A percentile compares a stretch with the other conserved stretches of the same genome.
Evolutionary conservation across 2,113 vertebrate genomes (phyloP).

Genomic region (Tragelaphus buxtoni): DNA sequence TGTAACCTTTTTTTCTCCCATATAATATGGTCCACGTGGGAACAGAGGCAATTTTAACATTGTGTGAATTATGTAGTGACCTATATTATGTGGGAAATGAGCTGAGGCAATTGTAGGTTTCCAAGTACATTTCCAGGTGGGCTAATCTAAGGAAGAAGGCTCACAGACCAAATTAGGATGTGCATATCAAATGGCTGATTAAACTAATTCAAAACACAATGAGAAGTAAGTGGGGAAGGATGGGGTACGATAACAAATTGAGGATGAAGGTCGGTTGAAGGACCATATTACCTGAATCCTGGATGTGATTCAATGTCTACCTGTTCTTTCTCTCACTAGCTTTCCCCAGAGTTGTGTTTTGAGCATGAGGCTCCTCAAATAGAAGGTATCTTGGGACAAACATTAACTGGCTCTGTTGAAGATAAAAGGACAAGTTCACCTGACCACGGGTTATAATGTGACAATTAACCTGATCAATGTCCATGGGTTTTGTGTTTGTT

Average conservation of each 20-base stretch:
- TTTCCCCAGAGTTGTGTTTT: not conserved
- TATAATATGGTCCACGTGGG: not conserved
- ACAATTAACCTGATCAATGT: too few species aligned
- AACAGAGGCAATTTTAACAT: not conserved
- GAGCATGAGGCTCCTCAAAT: not conserved
- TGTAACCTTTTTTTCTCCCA: not conserved
- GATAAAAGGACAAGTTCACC: not conserved
- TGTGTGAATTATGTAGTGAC: not conserved
- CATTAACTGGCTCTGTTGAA: not conserved
- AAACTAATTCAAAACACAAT: not conserved
- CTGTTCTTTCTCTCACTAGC: not conserved
- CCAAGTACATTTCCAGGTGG: not conserved
- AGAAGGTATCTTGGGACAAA: not conserved
- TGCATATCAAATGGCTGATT: not conserved
- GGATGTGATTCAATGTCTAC: not conserved
- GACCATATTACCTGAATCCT: not conserved
- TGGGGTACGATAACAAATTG: not conserved
- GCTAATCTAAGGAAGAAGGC: not conserved
- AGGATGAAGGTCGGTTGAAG: not conserved
- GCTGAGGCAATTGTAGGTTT: not conserved
- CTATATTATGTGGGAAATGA: not conserved
- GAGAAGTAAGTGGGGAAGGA: not conserved
- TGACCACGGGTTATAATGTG: not conserved
- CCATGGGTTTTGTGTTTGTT: not conserved
- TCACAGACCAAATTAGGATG: not conserved